phyloP scores from a whole-genome alignment of 2,113 vertebrate species.

The Speoplatyrhinus poulsoni region DNA sequence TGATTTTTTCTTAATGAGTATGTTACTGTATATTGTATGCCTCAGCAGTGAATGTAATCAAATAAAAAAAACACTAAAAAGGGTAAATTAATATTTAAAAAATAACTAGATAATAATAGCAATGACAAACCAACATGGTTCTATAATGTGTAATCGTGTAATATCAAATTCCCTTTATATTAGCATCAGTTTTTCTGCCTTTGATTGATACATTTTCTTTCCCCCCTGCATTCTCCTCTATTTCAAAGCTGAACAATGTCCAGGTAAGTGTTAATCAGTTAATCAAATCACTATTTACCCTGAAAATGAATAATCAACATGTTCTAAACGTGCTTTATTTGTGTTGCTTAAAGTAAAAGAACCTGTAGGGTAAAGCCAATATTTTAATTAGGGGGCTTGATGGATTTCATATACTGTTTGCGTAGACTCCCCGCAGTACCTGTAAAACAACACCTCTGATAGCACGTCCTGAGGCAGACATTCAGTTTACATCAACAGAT shows the following conservation, averaged over 20 bases:
- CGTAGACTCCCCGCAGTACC: constrained; percentile 27
- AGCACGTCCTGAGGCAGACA: constrained; percentile 35
- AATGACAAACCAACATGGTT: constrained; percentile 22
- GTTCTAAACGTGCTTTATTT: constrained; percentile 5
- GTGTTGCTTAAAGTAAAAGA: background rate
- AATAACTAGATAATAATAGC: too few relatives aligned
- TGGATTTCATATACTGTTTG: constrained; percentile 48
- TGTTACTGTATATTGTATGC: constrained; percentile 48
- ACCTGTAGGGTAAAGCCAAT: constrained; percentile 31
- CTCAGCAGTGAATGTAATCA: constrained; percentile 14
- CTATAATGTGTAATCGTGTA: constrained; percentile 29
- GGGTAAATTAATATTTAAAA: constrained; percentile 13
- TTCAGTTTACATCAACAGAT: constrained; percentile 38
- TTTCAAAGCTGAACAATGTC: constrained; percentile 20
- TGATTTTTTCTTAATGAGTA: background rate
- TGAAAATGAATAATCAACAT: constrained; percentile 1
- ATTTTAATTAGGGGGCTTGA: constrained; percentile 28
- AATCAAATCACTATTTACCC: constrained; percentile 35
- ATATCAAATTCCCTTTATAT: constrained; percentile 21
- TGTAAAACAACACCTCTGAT: constrained; percentile 41
- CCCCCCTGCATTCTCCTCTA: background rate
- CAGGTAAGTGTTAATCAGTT: constrained; percentile 27
- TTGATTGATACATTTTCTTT: constrained; percentile 8
- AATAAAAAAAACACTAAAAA: constrained; percentile 21
- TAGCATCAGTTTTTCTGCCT: constrained; percentile 11